Percentiles rank a stretch among this genome's conserved stretches.
Conservation (phyloP, 2,113 vertebrate genomes). For the Amphiprion percula region DNA sequence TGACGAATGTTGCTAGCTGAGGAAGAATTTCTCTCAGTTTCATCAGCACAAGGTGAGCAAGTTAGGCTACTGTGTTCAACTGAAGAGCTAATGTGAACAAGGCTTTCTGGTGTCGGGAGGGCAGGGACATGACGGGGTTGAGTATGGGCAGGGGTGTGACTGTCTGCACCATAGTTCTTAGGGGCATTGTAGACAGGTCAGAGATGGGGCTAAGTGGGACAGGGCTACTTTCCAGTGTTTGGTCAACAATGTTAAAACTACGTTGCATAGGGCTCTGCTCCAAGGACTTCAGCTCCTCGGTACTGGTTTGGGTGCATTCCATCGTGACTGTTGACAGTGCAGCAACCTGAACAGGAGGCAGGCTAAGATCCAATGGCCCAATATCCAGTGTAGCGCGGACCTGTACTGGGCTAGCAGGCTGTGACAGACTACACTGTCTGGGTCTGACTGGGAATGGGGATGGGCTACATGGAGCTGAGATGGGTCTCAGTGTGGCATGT, state of each 20-base stretch:
- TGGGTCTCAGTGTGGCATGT: background rate
- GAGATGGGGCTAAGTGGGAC: background rate
- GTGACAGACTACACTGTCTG: slow-evolving; percentile 53
- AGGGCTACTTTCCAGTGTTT: slow-evolving; percentile 63
- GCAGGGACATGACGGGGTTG: background rate
- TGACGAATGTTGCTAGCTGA: slow-evolving; percentile 7
- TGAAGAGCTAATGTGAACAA: slow-evolving; percentile 64
- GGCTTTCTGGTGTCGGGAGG: slow-evolving; percentile 67
- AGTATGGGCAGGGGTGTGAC: slow-evolving; percentile 1
- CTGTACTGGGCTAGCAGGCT: slow-evolving; percentile 58
- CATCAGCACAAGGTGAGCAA: slow-evolving; percentile 41
- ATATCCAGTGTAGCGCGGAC: background rate
- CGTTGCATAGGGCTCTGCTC: slow-evolving; percentile 4
- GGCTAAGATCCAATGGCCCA: slow-evolving; percentile 2
- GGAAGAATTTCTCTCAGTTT: slow-evolving; percentile 11
- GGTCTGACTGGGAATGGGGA: slow-evolving; percentile 17
- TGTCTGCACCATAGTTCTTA: slow-evolving; percentile 1
- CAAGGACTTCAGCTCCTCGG: background rate
- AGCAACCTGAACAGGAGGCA: slow-evolving; percentile 5
- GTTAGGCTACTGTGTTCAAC: slow-evolving; percentile 64
- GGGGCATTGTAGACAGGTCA: background rate
- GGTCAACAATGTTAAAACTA: slow-evolving; percentile 29
- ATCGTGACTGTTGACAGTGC: background rate
- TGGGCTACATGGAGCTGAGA: slow-evolving; percentile 76
- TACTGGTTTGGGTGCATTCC: background rate